Evolutionary conservation across 2,797 vertebrate genomes (phyloP).

Genomic region (Malurus splendens): DNA sequence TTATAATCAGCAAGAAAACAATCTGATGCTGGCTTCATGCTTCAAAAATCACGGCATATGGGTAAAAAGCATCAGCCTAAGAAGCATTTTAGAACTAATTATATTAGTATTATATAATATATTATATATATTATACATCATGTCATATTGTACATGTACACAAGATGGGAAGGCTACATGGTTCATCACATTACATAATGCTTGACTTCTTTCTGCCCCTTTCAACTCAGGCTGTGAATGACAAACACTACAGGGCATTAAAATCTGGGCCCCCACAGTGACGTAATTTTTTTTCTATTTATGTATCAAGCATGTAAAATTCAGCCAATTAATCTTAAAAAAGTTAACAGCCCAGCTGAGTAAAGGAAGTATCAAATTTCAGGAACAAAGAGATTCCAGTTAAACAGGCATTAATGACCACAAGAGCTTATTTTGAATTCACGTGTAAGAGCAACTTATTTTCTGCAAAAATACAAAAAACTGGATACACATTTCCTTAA

Average conservation of each 20-base stretch:
- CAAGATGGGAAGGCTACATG: neutral
- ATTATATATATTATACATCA: no score
- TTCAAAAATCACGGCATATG: neutral
- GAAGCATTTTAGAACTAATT: neutral
- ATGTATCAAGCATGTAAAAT: neutral
- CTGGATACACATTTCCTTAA: rapidly evolving
- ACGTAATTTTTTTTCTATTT: neutral
- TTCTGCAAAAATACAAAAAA: neutral
- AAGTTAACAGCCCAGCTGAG: neutral
- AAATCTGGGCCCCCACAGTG: neutral
- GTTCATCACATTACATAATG: neutral
- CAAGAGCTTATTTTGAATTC: neutral
- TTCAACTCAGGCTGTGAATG: neutral
- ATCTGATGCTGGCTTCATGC: neutral
- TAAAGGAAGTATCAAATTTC: neutral
- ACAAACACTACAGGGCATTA: neutral
- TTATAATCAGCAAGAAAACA: neutral
- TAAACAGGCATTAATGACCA: neutral
- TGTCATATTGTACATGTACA: rapidly evolving
- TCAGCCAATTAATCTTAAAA: neutral
- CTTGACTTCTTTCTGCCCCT: neutral
- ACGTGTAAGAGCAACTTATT: neutral
- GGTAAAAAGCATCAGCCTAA: neutral
- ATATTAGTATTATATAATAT: no score
- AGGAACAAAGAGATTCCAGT: neutral